Evolutionary conservation across 1,140 invertebrate genomes (phyloP), one percentile per base, ranked within the genome.

Genomic region (Macrotrachela quadricornifera): DNA sequence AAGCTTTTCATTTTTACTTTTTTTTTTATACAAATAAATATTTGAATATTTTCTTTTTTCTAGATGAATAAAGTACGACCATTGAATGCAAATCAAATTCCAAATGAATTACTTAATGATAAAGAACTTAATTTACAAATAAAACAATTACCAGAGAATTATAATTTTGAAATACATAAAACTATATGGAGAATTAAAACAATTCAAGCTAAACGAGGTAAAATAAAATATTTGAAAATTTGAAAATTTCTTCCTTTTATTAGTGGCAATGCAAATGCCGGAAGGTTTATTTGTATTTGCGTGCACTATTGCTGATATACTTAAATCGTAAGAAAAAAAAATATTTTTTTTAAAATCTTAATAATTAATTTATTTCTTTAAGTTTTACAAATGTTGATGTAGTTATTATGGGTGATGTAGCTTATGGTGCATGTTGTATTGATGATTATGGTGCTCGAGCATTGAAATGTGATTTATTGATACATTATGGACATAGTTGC

Each of bases 381-480:
- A 71, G 81, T 49, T 92, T 95, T 65, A 90, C 87, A 13, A 77
- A 77, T 46, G 85, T 83, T 30, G 87, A 96, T 56, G 82, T 81
- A n/a, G 76, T 97, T 14, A 92, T 97, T 56, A 87, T 99, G 85
- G 53, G 45, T 46, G 94, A 99, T 74, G 84, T 91, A 1, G 94
- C 88, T 3, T 99, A 99, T 70, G 94, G 92, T 46, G 94, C 94
- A 6, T 99, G 94, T 68, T 99, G 94, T 70, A 80, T 99, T n/a
- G 94, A 99, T 69, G 94, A 99, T 71, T 85, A 80, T 60, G 90
- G 86, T 12, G 90, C 92, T 0, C 76, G 78, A 63, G 82, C 85
- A 16, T 72, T 97, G 36, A 82, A 80, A 15, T 85, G 84, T 40
- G 85, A 97, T 62, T 73, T 99, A 9, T 71, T 99, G 57, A 79